A percentile compares a stretch with the other conserved stretches of the same genome.
These are phyloP conservation scores for Drosophila subobscura DNA, from an alignment of 1,140 invertebrate genomes.

Conservation along the genomic window DNA sequence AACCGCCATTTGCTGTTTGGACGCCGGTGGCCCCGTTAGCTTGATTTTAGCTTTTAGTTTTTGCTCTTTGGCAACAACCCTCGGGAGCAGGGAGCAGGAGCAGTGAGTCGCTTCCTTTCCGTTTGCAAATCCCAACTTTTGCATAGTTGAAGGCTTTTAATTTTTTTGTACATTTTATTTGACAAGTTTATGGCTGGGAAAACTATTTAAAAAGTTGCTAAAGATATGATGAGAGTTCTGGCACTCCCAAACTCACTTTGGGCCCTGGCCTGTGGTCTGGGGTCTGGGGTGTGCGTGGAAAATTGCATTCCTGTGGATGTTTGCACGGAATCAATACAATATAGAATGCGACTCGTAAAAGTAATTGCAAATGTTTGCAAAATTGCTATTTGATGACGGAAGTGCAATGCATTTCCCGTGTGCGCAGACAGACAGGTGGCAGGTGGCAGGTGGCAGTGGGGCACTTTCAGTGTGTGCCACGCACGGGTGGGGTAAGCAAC, in stretches of 20 bases:
- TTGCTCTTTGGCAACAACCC: conserved; percentile 34
- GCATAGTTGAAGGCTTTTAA: too few relatives aligned
- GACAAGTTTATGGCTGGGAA: too few relatives aligned
- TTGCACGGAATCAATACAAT: conserved; percentile 61
- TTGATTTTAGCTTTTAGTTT: conserved; percentile 51
- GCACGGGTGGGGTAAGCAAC: too few relatives aligned
- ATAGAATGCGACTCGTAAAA: conserved; percentile 42
- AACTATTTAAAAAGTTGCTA: conserved; percentile 7
- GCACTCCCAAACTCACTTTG: not conserved
- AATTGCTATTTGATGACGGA: conserved; percentile 60
- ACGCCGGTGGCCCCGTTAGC: conserved; percentile 54
- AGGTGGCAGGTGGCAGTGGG: not conserved
- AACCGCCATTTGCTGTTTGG: conserved; percentile 76
- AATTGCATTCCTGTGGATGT: conserved; percentile 55
- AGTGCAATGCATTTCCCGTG: conserved; percentile 59
- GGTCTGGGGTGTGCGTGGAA: conserved; percentile 33
- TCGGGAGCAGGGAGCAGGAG: conserved; percentile 46
- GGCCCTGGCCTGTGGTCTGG: too few relatives aligned
- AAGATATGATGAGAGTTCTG: conserved; percentile 37
- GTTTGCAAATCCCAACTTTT: conserved; percentile 8
- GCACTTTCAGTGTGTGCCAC: conserved; percentile 11
- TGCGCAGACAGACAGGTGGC: conserved; percentile 19
- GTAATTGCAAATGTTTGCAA: conserved; percentile 59
- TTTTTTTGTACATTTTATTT: too few relatives aligned
- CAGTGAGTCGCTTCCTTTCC: conserved; percentile 6